phyloP scores from a whole-genome alignment of 2,797 vertebrate species.

The Epinephelus coioides region DNA sequence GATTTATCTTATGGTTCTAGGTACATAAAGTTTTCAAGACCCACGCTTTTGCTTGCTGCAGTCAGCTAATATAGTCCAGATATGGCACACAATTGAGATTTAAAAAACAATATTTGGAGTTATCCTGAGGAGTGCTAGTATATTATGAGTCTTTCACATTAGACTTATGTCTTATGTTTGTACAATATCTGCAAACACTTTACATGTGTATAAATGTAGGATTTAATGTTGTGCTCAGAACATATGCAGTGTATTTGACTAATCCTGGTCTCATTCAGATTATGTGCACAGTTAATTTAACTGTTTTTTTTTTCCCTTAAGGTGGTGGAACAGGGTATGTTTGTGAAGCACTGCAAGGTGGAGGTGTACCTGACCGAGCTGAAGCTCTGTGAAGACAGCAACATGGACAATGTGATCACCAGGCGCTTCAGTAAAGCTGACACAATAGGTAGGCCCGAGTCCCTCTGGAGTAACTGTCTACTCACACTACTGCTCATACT shows the following conservation, averaged over 20 bases:
- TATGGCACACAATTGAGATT: neutral
- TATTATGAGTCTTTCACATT: neutral
- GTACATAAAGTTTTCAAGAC: neutral
- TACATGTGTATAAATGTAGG: neutral
- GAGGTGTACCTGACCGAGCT: constrained; percentile 99
- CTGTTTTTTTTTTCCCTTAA: constrained; percentile 62
- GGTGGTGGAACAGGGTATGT: constrained; percentile 99
- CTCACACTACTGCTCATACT: neutral
- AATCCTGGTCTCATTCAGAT: neutral
- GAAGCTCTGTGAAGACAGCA: constrained; percentile 97
- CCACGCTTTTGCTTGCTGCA: neutral
- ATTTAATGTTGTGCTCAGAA: neutral
- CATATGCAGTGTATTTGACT: neutral
- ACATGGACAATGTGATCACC: constrained; percentile 96
- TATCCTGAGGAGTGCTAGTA: no score
- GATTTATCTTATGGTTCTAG: neutral
- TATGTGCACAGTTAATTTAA: neutral
- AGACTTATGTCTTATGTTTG: neutral
- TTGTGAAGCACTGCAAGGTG: constrained; percentile 99
- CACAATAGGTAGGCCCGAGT: constrained; percentile 92
- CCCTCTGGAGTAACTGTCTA: neutral
- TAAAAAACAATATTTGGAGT: neutral
- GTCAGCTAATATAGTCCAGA: neutral
- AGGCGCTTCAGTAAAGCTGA: constrained; percentile 99
- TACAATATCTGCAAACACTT: neutral